These are phyloP conservation scores for Eupeodes latifasciatus DNA, from an alignment of 2,888 invertebrate genomes.

Conservation along the genomic window DNA sequence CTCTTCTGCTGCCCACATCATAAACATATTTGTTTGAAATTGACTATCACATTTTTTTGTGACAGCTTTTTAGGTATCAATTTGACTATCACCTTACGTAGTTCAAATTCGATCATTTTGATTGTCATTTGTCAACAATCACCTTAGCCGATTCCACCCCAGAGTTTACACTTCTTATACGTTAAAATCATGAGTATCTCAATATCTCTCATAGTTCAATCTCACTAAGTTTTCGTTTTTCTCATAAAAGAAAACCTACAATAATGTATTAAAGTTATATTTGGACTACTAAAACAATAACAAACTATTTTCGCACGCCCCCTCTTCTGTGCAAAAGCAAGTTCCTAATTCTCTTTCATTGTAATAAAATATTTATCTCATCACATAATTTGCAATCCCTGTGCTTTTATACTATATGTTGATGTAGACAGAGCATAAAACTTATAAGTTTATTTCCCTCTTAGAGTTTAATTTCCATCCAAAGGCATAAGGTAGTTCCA, in stretches of 20 bases:
- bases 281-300: not conserved
- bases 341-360: not conserved
- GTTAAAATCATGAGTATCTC: not conserved
- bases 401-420: not conserved
- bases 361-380: slow-evolving; percentile 34
- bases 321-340: slow-evolving; percentile 3
- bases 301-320: slow-evolving; percentile 29
- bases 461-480: slow-evolving; percentile 46
- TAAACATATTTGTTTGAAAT: no score
- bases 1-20: no score
- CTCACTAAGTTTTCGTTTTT: slow-evolving; percentile 3
- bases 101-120: no score
- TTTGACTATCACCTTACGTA: no score
- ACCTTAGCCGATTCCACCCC: no score
- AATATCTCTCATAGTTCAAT: not conserved
- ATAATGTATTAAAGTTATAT: no score
- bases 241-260: not conserved
- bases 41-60: no score
- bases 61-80: no score
- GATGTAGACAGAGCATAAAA: slow-evolving; percentile 12
- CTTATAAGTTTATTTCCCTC: slow-evolving; percentile 36
- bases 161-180: not conserved
- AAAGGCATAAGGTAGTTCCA: not conserved
- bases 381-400: slow-evolving; percentile 30
- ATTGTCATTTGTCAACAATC: no score